Base-by-base conservation (phyloP, 2,888 invertebrate species). In the Encarsia formosa region DNA sequence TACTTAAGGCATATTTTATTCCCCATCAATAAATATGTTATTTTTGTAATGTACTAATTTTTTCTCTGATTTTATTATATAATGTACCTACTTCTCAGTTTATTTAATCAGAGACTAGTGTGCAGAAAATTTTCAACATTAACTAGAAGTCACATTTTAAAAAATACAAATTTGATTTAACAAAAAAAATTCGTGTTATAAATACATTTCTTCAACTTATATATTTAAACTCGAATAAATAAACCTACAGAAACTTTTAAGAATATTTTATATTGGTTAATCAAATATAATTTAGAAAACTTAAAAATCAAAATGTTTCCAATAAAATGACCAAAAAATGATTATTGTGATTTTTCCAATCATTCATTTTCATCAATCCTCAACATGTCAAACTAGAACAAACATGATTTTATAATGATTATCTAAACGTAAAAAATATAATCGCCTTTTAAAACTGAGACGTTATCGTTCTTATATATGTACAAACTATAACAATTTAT, bases 1-100 rank as follows among this genome's bases (percentile, higher is more conserved):
- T 56, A 56, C 56, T 56, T 56, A 56, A 56, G 56, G 56, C 56
- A 52, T 56, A 52, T 53, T 35, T 48, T 37, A 51, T 47, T 41
- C 40, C 5, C 5, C 11, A 35, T 8, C 19, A 29, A 39, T 47
- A 44, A 42, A 45, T 43, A 40, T 56, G 20, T 49, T 49, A 45
- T 44, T 49, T 55, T 44, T 32, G 20, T 49, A n/a, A 55, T 19
- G 31, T 48, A 47, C 46, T 45, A 52, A 52, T 42, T 41, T 23
- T 48, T 39, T 43, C 49, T 52, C 47, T 44, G 46, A 9, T 43
- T 20, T 48, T 29, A 26, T 18, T 45, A 19, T 52, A 18, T 34
- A 24, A 45, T 49, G 35, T 46, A 31, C 39, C 29, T 49, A 41
- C 49, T 49, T 52, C 44, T 39, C n/a, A n/a, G n/a, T n/a, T 23